phyloP scores from a whole-genome alignment of 2,113 vertebrate genomes.

The Hippoglossus stenolepis region DNA sequence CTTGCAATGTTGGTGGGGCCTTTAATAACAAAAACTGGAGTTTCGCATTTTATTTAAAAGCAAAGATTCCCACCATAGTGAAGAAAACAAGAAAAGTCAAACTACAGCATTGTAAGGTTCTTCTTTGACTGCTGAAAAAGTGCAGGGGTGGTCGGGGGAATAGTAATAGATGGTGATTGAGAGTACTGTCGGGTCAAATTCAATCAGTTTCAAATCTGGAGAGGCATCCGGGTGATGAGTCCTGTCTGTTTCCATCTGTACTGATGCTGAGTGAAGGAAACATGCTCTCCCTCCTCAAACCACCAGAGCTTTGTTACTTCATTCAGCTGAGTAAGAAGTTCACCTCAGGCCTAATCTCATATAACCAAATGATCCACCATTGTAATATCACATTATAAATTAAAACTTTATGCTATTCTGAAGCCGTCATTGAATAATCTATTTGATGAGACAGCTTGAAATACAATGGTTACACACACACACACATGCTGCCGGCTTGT shows the following conservation, averaged over 20 bases:
- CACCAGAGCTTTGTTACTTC: conserved; percentile 23
- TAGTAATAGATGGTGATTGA: conserved; percentile 45
- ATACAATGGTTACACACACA: conserved; percentile 39
- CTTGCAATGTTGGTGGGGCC: neutral
- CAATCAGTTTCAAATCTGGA: conserved; percentile 55
- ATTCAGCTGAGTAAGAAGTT: conserved; percentile 12
- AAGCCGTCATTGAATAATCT: conserved; percentile 50
- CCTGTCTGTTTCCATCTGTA: conserved; percentile 50
- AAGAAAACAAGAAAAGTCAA: conserved; percentile 19
- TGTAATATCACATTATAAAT: conserved; percentile 29
- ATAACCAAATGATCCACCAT: conserved; percentile 27
- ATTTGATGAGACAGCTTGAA: conserved; percentile 51
- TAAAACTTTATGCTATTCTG: conserved; percentile 24
- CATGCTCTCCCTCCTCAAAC: conserved; percentile 1
- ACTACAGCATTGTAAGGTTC: neutral
- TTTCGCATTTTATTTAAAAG: neutral
- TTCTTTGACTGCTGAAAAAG: conserved; percentile 1
- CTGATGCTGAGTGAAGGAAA: conserved; percentile 50
- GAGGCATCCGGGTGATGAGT: conserved; percentile 40
- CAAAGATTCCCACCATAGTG: neutral
- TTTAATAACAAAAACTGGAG: neutral
- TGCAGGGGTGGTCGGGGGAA: conserved; percentile 17
- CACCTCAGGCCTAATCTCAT: conserved; percentile 12
- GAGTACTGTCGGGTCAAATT: conserved; percentile 46
- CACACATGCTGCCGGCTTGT: conserved; percentile 50